phyloP scores from a whole-genome alignment of 1,140 invertebrate genomes.

The Bombus superbus region DNA sequence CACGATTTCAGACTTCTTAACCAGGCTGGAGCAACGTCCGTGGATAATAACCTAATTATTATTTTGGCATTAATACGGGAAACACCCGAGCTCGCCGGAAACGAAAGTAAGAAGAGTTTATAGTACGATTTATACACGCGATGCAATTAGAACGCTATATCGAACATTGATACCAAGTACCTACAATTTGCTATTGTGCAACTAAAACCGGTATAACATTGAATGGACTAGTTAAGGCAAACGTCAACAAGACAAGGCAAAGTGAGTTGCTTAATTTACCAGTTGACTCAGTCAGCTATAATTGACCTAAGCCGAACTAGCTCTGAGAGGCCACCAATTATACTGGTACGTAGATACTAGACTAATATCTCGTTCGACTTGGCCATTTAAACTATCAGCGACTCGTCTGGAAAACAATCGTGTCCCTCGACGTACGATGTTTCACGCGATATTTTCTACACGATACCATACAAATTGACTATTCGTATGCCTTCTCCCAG shows the following conservation, averaged over 20 bases:
- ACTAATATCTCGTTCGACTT: neutral
- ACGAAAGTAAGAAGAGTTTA: neutral
- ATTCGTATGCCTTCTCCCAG: too few species aligned
- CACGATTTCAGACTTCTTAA: constrained; percentile 24
- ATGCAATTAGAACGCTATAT: neutral
- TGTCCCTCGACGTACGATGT: too few species aligned
- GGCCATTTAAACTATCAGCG: too few species aligned
- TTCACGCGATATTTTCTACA: too few species aligned
- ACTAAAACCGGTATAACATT: neutral
- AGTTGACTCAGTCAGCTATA: constrained; percentile 6
- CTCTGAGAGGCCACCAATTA: neutral
- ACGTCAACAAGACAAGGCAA: neutral
- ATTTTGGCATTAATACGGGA: neutral
- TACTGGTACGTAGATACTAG: too few species aligned
- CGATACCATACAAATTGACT: too few species aligned
- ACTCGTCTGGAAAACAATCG: neutral
- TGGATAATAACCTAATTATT: constrained; percentile 41
- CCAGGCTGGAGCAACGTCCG: neutral
- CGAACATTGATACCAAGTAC: too few species aligned
- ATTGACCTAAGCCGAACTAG: constrained; percentile 12
- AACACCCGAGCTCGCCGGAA: neutral
- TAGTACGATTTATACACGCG: too few species aligned
- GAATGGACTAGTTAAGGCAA: neutral
- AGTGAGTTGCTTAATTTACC: constrained; percentile 15
- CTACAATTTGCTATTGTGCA: neutral